Evolutionary conservation across 2,113 vertebrate species (phyloP).

Genomic region (Mobula birostris): DNA sequence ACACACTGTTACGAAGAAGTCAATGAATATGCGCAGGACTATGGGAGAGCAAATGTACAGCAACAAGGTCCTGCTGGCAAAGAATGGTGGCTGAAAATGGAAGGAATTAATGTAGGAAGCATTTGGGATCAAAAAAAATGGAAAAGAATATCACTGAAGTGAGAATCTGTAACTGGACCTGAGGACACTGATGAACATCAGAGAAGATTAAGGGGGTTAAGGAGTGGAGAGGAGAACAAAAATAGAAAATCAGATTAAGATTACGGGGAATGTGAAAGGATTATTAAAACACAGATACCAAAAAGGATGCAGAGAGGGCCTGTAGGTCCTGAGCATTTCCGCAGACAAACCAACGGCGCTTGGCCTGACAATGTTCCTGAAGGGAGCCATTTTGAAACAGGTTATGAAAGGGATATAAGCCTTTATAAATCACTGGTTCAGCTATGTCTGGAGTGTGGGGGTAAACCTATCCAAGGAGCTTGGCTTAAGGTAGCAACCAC

Average conservation of each 20-base stretch:
- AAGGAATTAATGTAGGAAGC: not conserved
- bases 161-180: not conserved
- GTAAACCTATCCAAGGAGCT: too few relatives aligned
- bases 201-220: not conserved
- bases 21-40: not conserved
- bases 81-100: not conserved
- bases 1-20: not conserved
- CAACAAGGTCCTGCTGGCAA: not conserved
- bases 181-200: not conserved
- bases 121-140: not conserved
- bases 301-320: not conserved
- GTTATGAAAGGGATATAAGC: too few relatives aligned
- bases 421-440: too few relatives aligned
- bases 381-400: too few relatives aligned
- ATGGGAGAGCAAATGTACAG: not conserved
- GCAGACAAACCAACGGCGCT: not conserved
- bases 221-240: not conserved
- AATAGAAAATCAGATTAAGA: conserved; percentile 8
- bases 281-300: not conserved
- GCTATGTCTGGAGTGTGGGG: too few relatives aligned
- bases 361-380: not conserved
- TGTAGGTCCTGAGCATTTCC: not conserved
- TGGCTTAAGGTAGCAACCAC: too few relatives aligned
- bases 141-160: not conserved
- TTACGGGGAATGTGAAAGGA: not conserved